Conservation (phyloP, 2,113 vertebrate genomes). For the Oostethus manadensis region DNA sequence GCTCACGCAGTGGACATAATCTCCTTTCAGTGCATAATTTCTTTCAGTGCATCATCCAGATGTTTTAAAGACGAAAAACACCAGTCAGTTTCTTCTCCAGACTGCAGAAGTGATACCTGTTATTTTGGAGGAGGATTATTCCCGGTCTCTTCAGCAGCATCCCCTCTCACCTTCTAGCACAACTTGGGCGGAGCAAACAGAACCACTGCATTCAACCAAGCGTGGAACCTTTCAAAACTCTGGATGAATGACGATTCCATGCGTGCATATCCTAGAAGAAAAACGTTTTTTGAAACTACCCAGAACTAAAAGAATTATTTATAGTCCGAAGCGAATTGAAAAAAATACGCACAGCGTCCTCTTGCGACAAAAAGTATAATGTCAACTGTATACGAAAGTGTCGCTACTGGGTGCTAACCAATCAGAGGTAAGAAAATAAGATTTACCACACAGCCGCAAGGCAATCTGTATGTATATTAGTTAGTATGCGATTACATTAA, state of each 20-base stretch:
- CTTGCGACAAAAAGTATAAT: conserved; percentile 7
- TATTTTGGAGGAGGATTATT: conserved; percentile 23
- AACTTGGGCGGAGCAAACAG: neutral
- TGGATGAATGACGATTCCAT: neutral
- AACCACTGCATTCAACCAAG: neutral
- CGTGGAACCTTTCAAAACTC: neutral
- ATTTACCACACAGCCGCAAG: no score
- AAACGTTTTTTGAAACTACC: neutral
- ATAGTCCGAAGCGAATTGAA: neutral
- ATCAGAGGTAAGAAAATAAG: no score
- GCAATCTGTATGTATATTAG: no score
- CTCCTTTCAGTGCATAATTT: conserved; percentile 5
- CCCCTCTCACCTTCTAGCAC: conserved; percentile 18
- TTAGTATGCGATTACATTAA: no score
- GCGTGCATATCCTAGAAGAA: neutral
- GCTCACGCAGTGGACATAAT: conserved; percentile 9
- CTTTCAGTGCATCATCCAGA: neutral
- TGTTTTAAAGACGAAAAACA: neutral
- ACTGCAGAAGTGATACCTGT: conserved; percentile 22
- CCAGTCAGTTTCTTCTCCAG: conserved; percentile 1
- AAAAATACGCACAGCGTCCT: conserved; percentile 12
- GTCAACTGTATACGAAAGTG: neutral
- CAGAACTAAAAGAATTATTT: no score
- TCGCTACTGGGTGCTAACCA: no score
- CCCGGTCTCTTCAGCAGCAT: conserved; percentile 31